A percentile compares a stretch with the other conserved stretches of the same genome.
Conservation (phyloP, 2,888 invertebrate genomes). For the Dryocosmus kuriphilus region DNA sequence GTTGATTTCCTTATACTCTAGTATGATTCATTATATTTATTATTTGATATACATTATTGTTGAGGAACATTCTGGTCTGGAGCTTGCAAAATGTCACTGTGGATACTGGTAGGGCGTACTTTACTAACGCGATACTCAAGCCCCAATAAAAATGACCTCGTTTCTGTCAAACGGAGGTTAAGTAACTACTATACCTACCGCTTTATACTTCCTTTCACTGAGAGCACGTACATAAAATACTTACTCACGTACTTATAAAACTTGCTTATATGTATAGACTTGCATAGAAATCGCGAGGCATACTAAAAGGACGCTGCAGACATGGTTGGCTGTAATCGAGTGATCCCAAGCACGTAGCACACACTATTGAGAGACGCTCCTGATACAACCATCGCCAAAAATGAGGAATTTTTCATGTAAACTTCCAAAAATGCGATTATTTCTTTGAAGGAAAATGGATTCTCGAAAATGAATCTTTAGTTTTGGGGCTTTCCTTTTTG, state of each 20-base stretch:
- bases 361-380: conserved; percentile 23
- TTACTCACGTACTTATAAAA: neutral
- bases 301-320: conserved; percentile 8
- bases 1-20: too few relatives aligned
- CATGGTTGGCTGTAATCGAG: conserved; percentile 5
- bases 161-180: conserved; percentile 72
- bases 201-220: conserved; percentile 70
- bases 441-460: neutral
- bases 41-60: conserved; percentile 17
- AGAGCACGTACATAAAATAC: conserved; percentile 39
- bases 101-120: conserved; percentile 29
- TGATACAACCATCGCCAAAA: neutral
- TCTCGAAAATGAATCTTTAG: neutral
- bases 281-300: neutral
- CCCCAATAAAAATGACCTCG: conserved; percentile 71
- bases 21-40: neutral
- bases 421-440: neutral
- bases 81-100: conserved; percentile 30
- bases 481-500: neutral
- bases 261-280: neutral
- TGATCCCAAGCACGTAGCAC: conserved; percentile 34
- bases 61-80: conserved; percentile 10
- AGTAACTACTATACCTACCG: conserved; percentile 67
- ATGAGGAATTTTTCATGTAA: neutral
- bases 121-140: conserved; percentile 48